phyloP scores from a whole-genome alignment of 2,888 invertebrate genomes.

The Biston stratarius region DNA sequence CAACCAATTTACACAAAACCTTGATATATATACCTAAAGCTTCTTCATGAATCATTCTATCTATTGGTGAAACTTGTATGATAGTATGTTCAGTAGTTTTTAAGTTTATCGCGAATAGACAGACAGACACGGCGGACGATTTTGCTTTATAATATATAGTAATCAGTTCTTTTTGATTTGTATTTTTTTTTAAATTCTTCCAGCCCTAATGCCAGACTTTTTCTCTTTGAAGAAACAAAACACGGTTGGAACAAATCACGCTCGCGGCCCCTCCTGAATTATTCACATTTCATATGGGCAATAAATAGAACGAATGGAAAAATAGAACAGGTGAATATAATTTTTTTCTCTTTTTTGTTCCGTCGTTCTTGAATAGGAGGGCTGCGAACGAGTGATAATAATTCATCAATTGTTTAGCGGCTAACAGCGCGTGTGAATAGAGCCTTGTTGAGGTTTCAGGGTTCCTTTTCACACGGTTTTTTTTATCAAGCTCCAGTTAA shows the following conservation, averaged over 20 bases:
- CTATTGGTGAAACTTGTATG: too few species aligned
- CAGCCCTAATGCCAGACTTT: constrained; percentile 32
- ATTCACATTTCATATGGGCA: constrained; percentile 74
- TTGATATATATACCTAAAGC: too few species aligned
- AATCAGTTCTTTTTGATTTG: too few species aligned
- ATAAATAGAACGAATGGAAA: constrained; percentile 64
- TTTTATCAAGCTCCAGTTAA: too few species aligned
- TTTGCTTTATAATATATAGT: too few species aligned
- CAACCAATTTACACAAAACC: too few species aligned
- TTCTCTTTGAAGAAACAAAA: constrained; percentile 64
- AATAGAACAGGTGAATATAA: constrained; percentile 74
- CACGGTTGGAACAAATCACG: constrained; percentile 67
- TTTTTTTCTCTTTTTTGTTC: constrained; percentile 69
- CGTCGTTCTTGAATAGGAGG: constrained; percentile 41
- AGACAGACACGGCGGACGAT: too few species aligned
- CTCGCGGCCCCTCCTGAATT: constrained; percentile 64
- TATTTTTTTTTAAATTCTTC: constrained; percentile 24
- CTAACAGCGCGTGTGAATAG: constrained; percentile 59
- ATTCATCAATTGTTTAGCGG: constrained; percentile 81
- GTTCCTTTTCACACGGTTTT: constrained; percentile 19
- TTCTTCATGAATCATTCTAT: too few species aligned
- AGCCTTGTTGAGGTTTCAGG: constrained; percentile 45
- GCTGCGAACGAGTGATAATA: constrained; percentile 80
- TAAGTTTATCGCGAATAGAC: too few species aligned
- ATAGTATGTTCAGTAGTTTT: too few species aligned